Base-by-base conservation (phyloP, 1,140 invertebrate genomes). In the Scaptodrosophila lebanonensis region DNA sequence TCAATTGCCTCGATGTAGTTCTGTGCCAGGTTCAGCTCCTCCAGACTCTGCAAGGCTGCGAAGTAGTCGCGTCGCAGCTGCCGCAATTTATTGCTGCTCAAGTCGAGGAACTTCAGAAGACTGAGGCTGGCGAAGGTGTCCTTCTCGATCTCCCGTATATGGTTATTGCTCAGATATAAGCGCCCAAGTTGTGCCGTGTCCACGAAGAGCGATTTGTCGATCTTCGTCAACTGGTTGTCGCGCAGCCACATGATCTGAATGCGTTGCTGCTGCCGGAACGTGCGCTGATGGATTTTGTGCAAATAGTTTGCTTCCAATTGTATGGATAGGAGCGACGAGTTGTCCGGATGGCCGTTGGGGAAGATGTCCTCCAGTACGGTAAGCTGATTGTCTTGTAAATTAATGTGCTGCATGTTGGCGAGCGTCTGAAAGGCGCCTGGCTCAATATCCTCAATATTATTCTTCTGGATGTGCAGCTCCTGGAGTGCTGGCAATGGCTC, bases 391-490 rank as follows among this genome's bases (percentile, higher is more conserved):
- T 93, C 92, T 77, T 96, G 94, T 12, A 97, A 88, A 88, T 96
- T 96, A 30, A 97, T 91, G 72, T 96, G 94, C 69, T 96, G 94
- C n/a, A 98, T 89, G 71, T 91, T 94, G 64, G 90, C 91, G 27
- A 98, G 87, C 1, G 92, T 94, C 17, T 92, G 90, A 62, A 99
- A 92, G 0, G 96, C 93, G 35, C 95, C 95, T 2, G 92, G 91
- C 60, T 95, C 94, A 58, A 97, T 94, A 9, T 89, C 90, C 22
- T 91, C 90, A 52, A 97, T 95, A 3, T 90, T 86, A 87, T 97
- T 97, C 86, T 95, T 94, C 79, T 97, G 94, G 15, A 97, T 88
- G 88, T 96, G 94, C 13, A 97, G 87, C 86, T 97, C 95, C 64
- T 95, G 88, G 1, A 97, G 87, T 7, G 91, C 90, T 0, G 94